phyloP scores from a whole-genome alignment of 1,140 invertebrate genomes.

The Batillaria attramentaria region DNA sequence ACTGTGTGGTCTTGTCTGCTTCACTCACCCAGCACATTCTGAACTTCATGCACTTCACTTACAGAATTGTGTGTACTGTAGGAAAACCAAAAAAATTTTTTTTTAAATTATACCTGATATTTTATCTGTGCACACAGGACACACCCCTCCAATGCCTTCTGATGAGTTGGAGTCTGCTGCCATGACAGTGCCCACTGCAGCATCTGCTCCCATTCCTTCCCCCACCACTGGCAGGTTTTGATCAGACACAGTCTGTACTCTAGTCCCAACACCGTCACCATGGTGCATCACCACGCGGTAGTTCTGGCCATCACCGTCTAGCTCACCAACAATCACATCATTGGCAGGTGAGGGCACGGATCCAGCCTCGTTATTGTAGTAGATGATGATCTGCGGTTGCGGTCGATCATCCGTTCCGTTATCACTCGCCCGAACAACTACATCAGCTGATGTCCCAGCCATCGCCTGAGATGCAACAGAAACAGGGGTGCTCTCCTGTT shows the following conservation, averaged over 20 bases:
- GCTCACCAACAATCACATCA: constrained; percentile 50
- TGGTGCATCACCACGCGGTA: constrained; percentile 48
- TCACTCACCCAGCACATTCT: no score
- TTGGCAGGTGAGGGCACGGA: constrained; percentile 47
- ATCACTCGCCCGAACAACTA: neutral
- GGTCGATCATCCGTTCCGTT: neutral
- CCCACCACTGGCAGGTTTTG: constrained; percentile 25
- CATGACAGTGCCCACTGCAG: constrained; percentile 4
- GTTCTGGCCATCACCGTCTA: constrained; percentile 28
- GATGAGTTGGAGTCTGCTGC: constrained; percentile 4
- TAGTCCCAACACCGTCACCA: constrained; percentile 1
- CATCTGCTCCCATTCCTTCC: constrained; percentile 23
- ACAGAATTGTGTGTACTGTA: no score
- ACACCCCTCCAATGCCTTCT: constrained; percentile 32
- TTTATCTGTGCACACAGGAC: constrained; percentile 64
- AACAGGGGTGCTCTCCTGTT: neutral
- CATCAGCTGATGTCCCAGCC: neutral
- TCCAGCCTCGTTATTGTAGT: constrained; percentile 45
- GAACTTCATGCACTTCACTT: no score
- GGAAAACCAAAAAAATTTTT: no score
- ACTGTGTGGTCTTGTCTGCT: no score
- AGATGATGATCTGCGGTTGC: constrained; percentile 52
- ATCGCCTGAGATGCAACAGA: neutral
- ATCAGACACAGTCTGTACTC: neutral
- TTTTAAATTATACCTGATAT: constrained; percentile 55